Conservation (phyloP, 2,797 vertebrate species). For the Chloroceryle inda region DNA sequence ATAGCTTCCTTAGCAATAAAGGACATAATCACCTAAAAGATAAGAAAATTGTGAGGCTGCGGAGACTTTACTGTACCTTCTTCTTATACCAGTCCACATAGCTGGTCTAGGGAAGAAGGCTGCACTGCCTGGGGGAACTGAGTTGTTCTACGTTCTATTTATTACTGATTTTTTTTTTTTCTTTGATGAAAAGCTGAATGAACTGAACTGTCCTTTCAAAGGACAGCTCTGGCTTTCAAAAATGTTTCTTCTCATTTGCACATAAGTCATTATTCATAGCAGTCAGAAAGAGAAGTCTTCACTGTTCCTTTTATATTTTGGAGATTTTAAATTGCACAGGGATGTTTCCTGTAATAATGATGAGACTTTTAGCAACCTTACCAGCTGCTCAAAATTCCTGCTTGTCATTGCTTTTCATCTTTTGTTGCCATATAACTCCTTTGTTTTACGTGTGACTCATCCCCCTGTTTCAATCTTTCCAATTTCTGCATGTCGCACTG, state of each 20-base stretch:
- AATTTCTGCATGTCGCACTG: background rate
- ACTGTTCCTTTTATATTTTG: background rate
- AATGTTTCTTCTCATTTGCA: background rate
- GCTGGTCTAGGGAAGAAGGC: background rate
- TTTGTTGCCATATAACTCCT: background rate
- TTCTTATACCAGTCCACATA: background rate
- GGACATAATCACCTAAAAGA: background rate
- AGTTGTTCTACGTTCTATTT: background rate
- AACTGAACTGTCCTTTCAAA: background rate
- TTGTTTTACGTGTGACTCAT: background rate
- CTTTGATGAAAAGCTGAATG: background rate
- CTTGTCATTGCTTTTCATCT: background rate
- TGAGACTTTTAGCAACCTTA: background rate
- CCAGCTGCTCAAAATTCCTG: constrained; percentile 4
- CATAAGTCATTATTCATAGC: background rate
- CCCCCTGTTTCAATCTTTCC: background rate
- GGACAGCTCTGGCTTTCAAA: background rate
- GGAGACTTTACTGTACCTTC: background rate
- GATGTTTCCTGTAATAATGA: background rate
- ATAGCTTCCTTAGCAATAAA: background rate
- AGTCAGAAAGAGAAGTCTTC: background rate
- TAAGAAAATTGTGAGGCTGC: background rate
- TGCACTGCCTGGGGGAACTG: background rate
- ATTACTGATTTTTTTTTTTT: background rate
- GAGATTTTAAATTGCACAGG: background rate